Evolutionary conservation across 1,140 invertebrate species (phyloP).

Genomic region (Bombus fervidus): DNA sequence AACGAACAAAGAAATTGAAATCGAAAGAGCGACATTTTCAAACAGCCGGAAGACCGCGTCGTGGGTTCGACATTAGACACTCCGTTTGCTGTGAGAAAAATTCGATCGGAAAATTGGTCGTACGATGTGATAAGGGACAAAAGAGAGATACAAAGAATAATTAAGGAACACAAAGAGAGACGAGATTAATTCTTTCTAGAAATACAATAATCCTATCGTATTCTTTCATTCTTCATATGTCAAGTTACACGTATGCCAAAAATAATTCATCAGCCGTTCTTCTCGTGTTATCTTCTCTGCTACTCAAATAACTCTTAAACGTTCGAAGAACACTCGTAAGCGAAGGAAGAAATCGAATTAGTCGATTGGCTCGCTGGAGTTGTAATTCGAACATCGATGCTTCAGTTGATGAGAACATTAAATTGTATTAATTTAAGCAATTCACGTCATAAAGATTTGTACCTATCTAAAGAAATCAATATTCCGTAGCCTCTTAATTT

Average conservation of each 20-base stretch:
- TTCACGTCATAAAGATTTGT: background rate
- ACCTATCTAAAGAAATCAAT: background rate
- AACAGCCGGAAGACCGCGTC: constrained; percentile 10
- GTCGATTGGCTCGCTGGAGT: background rate
- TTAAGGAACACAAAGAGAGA: background rate
- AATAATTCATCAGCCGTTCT: too few relatives aligned
- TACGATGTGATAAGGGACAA: background rate
- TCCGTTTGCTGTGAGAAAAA: background rate
- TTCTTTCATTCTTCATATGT: background rate
- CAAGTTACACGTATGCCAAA: too few relatives aligned
- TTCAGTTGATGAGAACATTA: too few relatives aligned
- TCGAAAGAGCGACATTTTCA: constrained; percentile 16
- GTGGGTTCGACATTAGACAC: constrained; percentile 46
- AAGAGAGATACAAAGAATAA: background rate
- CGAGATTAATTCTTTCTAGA: background rate
- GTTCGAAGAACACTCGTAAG: background rate
- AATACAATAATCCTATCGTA: background rate
- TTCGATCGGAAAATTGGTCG: background rate
- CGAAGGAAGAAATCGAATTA: background rate
- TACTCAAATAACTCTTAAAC: background rate
- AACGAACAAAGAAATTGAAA: constrained; percentile 17
- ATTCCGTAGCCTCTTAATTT: background rate
- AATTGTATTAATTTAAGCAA: background rate
- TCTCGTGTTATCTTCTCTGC: background rate
- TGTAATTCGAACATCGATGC: too few relatives aligned